Evolutionary conservation across 2,113 vertebrate species (phyloP), one percentile per base, ranked within the genome.

Genomic region (Pomatostomus ruficeps): DNA sequence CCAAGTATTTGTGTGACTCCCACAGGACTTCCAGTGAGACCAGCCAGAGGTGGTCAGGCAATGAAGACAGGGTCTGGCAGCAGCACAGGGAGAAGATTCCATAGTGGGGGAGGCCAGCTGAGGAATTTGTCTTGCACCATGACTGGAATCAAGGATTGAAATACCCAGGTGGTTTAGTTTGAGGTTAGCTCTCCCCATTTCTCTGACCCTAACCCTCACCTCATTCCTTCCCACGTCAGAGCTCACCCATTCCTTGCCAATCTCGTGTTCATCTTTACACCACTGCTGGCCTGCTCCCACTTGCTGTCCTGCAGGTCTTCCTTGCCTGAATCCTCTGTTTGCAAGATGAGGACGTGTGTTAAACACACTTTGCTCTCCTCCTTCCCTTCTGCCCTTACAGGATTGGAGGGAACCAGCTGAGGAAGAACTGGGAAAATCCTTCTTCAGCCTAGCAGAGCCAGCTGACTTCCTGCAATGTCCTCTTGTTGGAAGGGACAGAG

Each of bases 71-170:
- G 14, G 17, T 71, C 65, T 52, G 65, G 23, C 59, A 86, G 48
- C 35, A 70, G 10, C 7, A 8, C 20, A 40, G 38, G 23, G 48
- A 74, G 38, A 36, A 36, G 42, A 74, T 58, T 29, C 26, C 3
- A 25, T 10, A 20, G n/a, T 22, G 20, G 15, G 10, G 42, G 12
- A 89, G 36, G 59, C 17, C 63, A 77, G 43, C 9, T 72, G 48
- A 92, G 40, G 76, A 91, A 80, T 67, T 48, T 17, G 49, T 23
- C 46, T 79, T 83, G 71, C 3, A 3, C 70, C 54, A 51, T 51
- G 38, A 36, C 31, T 90, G 51, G 77, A 82, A 92, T n/a, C 24
- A 86, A 77, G 88, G 75, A 45, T 40, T 85, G 52, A 85, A 85
- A 80, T 76, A 73, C 14, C 9, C 26, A 11, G n/a, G 28, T 77